Evolutionary conservation across 2,113 vertebrate genomes (phyloP).

Genomic region (Pipra filicauda): DNA sequence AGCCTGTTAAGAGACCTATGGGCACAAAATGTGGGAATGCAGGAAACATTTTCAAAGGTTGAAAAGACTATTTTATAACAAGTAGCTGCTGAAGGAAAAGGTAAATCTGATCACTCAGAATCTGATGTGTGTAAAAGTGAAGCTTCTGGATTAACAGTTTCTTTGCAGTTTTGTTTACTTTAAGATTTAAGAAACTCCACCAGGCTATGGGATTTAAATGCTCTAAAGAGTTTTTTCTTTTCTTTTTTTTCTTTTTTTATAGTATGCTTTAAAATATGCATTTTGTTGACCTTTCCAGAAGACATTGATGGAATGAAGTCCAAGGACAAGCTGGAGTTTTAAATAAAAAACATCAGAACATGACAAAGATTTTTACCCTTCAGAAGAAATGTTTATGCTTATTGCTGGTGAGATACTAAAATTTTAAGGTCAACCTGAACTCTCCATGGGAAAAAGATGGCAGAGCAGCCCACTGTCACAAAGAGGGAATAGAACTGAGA

Average conservation of each 20-base stretch:
- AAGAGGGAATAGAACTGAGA: not conserved
- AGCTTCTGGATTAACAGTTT: not conserved
- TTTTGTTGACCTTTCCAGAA: not conserved
- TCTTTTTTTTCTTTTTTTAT: not conserved
- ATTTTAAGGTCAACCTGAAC: not conserved
- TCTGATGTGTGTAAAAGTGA: not conserved
- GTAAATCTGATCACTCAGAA: not conserved
- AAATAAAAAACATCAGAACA: not conserved
- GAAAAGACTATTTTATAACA: not conserved
- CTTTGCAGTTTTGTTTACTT: not conserved
- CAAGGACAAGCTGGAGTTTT: not conserved
- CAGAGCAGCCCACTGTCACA: not conserved
- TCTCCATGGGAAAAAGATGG: not conserved
- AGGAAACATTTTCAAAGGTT: not conserved
- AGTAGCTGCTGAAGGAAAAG: not conserved
- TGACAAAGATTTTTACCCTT: not conserved
- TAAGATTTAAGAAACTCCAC: not conserved
- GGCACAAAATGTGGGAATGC: not conserved
- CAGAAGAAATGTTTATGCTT: not conserved
- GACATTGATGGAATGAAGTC: not conserved
- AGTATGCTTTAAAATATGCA: not conserved
- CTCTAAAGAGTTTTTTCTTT: not conserved
- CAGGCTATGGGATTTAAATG: not conserved
- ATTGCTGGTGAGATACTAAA: not conserved
- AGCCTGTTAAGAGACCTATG: not conserved